Evolutionary conservation across 2,797 vertebrate genomes (phyloP).

Genomic region (Hybognathus amarus): DNA sequence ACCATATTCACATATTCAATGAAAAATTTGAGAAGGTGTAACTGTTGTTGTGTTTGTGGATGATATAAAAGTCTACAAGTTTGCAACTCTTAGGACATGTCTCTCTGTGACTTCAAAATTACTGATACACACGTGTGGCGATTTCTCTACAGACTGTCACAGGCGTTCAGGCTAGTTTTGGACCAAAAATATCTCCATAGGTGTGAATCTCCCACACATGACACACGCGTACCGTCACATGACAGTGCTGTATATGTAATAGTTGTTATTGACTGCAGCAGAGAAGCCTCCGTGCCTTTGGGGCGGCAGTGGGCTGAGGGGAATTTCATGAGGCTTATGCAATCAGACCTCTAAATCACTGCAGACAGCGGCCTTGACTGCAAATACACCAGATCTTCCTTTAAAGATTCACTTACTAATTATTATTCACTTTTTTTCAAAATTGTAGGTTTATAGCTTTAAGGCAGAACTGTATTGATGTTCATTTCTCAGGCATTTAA

Average conservation of each 20-base stretch:
- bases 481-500: neutral
- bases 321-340: constrained; percentile 16
- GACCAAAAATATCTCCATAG: too few species aligned
- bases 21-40: too few species aligned
- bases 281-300: neutral
- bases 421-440: neutral
- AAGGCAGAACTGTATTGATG: neutral
- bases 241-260: neutral
- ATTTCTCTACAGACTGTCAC: too few species aligned
- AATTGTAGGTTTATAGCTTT: neutral
- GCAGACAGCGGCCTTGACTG: neutral
- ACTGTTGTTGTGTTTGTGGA: too few species aligned
- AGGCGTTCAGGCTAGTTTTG: too few species aligned
- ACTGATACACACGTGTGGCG: too few species aligned
- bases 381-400: constrained; percentile 1
- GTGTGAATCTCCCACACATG: constrained; percentile 18
- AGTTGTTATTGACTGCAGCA: constrained; percentile 14
- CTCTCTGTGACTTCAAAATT: too few species aligned
- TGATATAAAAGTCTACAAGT: too few species aligned
- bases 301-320: constrained; percentile 8
- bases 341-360: constrained; percentile 21
- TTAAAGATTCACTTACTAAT: neutral
- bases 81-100: too few species aligned
- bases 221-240: neutral
- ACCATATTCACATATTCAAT: too few species aligned